Base-by-base conservation (phyloP, 2,113 vertebrate species). In the Naja naja region DNA sequence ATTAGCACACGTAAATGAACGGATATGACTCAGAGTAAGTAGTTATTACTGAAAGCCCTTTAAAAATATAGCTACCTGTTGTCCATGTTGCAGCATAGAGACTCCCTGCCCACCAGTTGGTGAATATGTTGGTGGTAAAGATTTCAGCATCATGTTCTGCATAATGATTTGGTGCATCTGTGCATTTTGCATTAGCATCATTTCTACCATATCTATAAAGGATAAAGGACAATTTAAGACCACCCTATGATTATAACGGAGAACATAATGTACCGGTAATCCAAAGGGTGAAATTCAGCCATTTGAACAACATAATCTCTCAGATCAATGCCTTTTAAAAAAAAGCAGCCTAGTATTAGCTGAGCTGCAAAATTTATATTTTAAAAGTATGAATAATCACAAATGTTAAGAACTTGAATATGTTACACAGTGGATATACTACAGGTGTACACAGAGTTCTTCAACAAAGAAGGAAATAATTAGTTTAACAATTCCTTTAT, bases 131-230 rank as follows among this genome's bases (percentile, higher is more conserved):
- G 96, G 96, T 1, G 98, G 98, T 91, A 99, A 93, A 90, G 98
- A 98, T 94, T 98, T 98, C 94, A 99, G 96, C 98, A 99, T 98
- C 98, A 98, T 97, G 94, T 97, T 98, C 93, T 99, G 98, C 98
- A 98, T 98, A 89, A 99, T 96, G 91, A 98, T 97, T 97, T 99
- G 98, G 96, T 99, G 98, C 98, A 98, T 98, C 96, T 99, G 98
- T 0, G 98, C 98, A 0, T 98, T 99, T 97, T 99, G 98, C 98
- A 99, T 98, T 55, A 99, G 95, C 98, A 99, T 98, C 97, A 98
- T 96, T 95, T 99, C 98, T 23, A 99, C 98, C 98, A 99, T 98
- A 64, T 98, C 98, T 99, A 93, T 0, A 88, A 88, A 93, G 89
- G 87, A 88, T 43, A 45, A 7, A 85, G 1, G 55, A 53, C 45